Evolutionary conservation across 35 echinoderm and acorn worm species (phyloP), one percentile per base, ranked within the genome.

Genomic region (Lytechinus pictus): DNA sequence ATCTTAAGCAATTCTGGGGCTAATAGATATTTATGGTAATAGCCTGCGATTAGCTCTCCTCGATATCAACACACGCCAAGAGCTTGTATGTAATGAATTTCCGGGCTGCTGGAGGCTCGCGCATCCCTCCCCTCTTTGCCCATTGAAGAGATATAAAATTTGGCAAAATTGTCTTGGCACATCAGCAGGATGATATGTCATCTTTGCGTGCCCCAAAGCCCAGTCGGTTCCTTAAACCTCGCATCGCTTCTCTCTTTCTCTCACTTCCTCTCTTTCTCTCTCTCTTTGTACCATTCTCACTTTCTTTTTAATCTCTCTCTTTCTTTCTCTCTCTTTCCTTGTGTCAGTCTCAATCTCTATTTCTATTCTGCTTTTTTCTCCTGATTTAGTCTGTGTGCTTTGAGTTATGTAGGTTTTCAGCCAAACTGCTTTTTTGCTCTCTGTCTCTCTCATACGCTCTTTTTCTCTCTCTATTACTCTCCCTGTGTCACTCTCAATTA

Each of bases 151-250:
- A 90, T 12, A 90, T 90, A 90, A 90, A 58, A 90, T 28, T 90
- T 90, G 88, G 29, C 88, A 44, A 90, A 90, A 90, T 27, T 90
- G 88, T 90, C 88, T 14, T 90, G 88, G 52, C 88, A 90, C 52
- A 90, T 90, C 88, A 44, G 52, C 27, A 5, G 16, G 29, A 28
- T 90, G 16, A 90, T 90, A 54, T 54, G 88, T 90, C 88, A 90
- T 52, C 88, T 90, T 90, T 90, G 27, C 88, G 88, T 90, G 88
- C 88, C 88, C 52, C 88, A 28, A 52, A 52, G 28, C 88, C 88
- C 88, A 44, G 52, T 10, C 88, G 14, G 13, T 6, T 44, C 28
- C 52, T 90, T 6, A 9, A 90, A 44, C 5, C 88, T 54, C 44
- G 88, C 4, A 14, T 90, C 88, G 28, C 9, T 14, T 29, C 88